Conservation (phyloP, 2,888 invertebrate genomes). For the Orthosia cruda region DNA sequence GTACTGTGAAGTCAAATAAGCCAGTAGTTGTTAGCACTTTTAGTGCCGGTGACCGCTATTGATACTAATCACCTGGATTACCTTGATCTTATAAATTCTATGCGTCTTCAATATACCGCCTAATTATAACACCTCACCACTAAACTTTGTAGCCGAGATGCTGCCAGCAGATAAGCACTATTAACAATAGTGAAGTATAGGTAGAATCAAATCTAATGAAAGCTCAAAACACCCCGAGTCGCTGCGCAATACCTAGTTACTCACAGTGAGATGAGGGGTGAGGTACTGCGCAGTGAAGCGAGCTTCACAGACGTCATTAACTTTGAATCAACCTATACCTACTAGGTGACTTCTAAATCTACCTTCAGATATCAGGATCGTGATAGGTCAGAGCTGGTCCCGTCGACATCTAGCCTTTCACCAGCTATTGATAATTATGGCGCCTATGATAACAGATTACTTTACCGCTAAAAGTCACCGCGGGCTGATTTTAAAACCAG, state of each 20-base stretch:
- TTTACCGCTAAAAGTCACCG: conserved; percentile 48
- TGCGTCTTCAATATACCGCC: not conserved
- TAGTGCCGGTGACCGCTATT: not conserved
- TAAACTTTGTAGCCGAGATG: not conserved
- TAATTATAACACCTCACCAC: not conserved
- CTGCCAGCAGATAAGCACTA: conserved; percentile 5
- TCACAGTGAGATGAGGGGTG: too few species aligned
- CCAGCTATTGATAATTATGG: conserved; percentile 60
- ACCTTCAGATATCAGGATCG: conserved; percentile 53
- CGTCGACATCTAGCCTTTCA: conserved; percentile 60
- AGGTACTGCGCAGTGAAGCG: too few species aligned
- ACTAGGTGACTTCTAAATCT: conserved; percentile 46
- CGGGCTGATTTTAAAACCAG: conserved; percentile 26
- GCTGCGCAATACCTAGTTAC: too few species aligned
- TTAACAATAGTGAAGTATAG: not conserved
- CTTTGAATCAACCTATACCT: too few species aligned
- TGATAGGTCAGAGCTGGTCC: conserved; percentile 57
- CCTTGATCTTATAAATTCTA: not conserved
- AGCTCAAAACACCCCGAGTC: too few species aligned
- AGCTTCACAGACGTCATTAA: too few species aligned
- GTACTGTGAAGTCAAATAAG: too few species aligned
- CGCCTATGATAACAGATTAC: conserved; percentile 57
- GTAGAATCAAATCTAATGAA: too few species aligned
- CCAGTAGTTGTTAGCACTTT: too few species aligned
- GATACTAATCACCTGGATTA: not conserved